Conservation (phyloP, 2,888 invertebrate genomes). For the Philopedon plagiatum region DNA sequence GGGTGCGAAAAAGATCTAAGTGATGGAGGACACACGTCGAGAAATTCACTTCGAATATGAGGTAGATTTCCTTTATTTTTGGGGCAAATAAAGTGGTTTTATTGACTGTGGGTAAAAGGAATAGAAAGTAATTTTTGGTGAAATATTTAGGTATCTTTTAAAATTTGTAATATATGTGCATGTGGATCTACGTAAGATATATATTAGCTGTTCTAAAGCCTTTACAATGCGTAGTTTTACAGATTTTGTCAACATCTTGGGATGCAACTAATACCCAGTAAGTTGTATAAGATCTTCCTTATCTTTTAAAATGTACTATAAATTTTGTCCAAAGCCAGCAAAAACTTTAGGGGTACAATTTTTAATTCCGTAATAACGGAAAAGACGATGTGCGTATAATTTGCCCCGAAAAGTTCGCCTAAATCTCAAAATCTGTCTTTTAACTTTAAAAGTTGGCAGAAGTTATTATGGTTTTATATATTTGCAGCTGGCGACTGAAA, state of each 20-base stretch:
- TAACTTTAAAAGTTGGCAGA: constrained; percentile 42
- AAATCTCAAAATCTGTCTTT: constrained; percentile 28
- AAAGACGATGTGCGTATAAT: constrained; percentile 38
- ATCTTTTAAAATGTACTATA: not conserved
- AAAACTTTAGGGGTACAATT: not conserved
- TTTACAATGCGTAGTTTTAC: too few relatives aligned
- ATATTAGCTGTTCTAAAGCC: too few relatives aligned
- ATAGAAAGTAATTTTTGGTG: not conserved
- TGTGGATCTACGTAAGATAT: too few relatives aligned
- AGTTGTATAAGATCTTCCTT: too few relatives aligned
- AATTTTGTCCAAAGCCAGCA: not conserved
- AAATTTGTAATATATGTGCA: too few relatives aligned
- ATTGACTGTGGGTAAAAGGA: not conserved
- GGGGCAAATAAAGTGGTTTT: constrained; percentile 18
- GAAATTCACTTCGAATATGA: constrained; percentile 34
- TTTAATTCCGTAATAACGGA: constrained; percentile 23
- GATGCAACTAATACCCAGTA: too few relatives aligned
- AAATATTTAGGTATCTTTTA: too few relatives aligned
- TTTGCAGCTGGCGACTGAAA: constrained; percentile 45
- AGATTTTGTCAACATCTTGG: too few relatives aligned
- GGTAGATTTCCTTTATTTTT: constrained; percentile 25
- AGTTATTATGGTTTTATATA: constrained; percentile 41
- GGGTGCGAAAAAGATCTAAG: constrained; percentile 36
- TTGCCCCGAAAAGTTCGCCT: constrained; percentile 31
- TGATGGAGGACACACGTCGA: constrained; percentile 38